Evolutionary conservation across 2,113 vertebrate species (phyloP), one percentile per base, ranked within the genome.

Genomic region (Argyrosomus japonicus): DNA sequence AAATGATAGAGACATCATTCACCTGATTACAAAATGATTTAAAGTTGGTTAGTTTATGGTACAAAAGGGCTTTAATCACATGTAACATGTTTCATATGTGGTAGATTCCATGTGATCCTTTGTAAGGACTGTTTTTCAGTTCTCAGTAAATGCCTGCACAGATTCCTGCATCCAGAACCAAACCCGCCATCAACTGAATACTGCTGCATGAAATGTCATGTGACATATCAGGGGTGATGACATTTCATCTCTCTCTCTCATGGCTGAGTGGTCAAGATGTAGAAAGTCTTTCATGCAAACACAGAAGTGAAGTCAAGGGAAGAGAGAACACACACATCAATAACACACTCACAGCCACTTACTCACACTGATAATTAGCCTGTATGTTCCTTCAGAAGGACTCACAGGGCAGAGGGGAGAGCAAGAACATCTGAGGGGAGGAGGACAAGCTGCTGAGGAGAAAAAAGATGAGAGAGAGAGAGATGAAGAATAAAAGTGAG

Each of bases 281-380:
- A 45, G 53, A 58, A 77, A 61, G 56, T 62, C 6, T 67, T 78
- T 68, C 62, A 32, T 21, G 45, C 19, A 72, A 29, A 63, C 5
- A 29, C 48, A 48, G 29, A 51, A 36, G 25, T 8, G 56, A 79
- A 68, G 40, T 72, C 18, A 11, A 36, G 21, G 13, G 36, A 61
- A 40, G 47, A 19, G 2, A 36, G 7, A 15, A 11, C 13, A 6
- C 1, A 64, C 29, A 51, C 27, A 40, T 25, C n/a, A 14, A 68
- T 51, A 4, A 29, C 25, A 0, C 40, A 53, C 23, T 40, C 5
- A 6, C 17, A 15, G 14, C 21, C 71, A 58, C 29, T 45, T 64
- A 58, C n/a, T 58, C 56, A 48, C 51, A 32, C 68, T 23, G 72
- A 81, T 87, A 83, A 89, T 87, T 85, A 87, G 75, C 57, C 45